Conservation (phyloP, 2,113 vertebrate genomes). For the Cyrtonyx montezumae region DNA sequence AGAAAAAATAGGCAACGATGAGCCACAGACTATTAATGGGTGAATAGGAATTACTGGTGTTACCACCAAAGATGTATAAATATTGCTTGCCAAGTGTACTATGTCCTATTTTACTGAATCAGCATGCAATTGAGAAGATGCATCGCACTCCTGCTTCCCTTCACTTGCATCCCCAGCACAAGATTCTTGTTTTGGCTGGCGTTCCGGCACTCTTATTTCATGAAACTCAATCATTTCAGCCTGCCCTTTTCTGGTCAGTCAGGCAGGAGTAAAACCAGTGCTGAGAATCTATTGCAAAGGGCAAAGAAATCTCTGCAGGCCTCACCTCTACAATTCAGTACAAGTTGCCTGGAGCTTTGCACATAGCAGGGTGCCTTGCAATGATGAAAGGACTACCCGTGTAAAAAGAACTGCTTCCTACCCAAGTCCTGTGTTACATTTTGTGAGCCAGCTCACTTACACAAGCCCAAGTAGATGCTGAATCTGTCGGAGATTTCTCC, state of each 20-base stretch:
- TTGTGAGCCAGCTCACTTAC: neutral
- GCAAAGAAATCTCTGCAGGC: conserved; percentile 37
- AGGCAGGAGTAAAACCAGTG: conserved; percentile 39
- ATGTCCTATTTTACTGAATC: neutral
- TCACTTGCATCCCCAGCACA: conserved; percentile 51
- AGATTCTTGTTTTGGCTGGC: conserved; percentile 27
- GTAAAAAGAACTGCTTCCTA: neutral
- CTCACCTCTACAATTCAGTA: conserved; percentile 17
- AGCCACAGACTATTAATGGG: neutral
- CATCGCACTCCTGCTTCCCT: neutral
- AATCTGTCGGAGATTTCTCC: neutral
- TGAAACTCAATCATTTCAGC: conserved; percentile 28
- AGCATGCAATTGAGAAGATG: conserved; percentile 14
- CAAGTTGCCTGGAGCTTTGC: conserved; percentile 44
- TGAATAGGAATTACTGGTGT: neutral
- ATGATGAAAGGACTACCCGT: neutral
- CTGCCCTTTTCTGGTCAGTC: conserved; percentile 51
- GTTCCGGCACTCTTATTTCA: conserved; percentile 53
- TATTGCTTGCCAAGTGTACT: neutral
- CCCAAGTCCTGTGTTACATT: neutral
- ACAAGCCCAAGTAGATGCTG: neutral
- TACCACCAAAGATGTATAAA: neutral
- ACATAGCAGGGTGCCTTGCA: neutral
- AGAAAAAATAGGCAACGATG: neutral
- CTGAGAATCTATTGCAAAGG: conserved; percentile 50